These are phyloP conservation scores for Ochropleura leucogaster DNA, from an alignment of 2,888 invertebrate species.

Conservation along the genomic window DNA sequence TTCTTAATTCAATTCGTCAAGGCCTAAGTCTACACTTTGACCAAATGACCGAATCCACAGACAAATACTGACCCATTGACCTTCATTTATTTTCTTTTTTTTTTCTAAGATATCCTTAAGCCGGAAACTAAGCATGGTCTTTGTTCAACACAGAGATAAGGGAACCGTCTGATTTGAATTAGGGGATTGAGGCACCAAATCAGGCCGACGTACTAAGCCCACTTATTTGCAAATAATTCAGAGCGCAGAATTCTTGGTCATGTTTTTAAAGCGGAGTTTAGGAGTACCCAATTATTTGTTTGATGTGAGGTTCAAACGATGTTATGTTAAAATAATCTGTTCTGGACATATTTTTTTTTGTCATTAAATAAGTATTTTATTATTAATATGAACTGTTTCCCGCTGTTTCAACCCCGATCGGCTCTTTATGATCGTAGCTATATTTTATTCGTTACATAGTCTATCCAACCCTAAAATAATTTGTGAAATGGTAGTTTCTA, in stretches of 20 bases:
- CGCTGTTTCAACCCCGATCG: too few relatives aligned
- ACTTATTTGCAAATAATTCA: constrained; percentile 83
- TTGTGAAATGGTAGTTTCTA: too few relatives aligned
- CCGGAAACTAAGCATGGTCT: constrained; percentile 66
- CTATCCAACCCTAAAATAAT: too few relatives aligned
- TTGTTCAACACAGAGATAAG: constrained; percentile 75
- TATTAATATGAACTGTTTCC: too few relatives aligned
- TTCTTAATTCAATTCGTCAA: constrained; percentile 68
- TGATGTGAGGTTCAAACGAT: constrained; percentile 25
- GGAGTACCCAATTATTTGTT: constrained; percentile 66
- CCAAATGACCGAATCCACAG: constrained; percentile 65
- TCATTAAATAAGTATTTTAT: not conserved
- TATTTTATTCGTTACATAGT: too few relatives aligned
- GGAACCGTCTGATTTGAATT: constrained; percentile 79
- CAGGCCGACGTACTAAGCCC: constrained; percentile 70
- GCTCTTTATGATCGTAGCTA: too few relatives aligned
- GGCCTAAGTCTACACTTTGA: constrained; percentile 66
- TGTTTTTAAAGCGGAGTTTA: constrained; percentile 66
- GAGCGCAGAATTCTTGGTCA: constrained; percentile 69
- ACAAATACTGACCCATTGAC: constrained; percentile 69
- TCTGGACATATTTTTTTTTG: constrained; percentile 6
- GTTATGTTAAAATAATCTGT: constrained; percentile 35
- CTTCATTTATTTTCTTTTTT: constrained; percentile 64
- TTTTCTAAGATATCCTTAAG: constrained; percentile 63
- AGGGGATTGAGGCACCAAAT: constrained; percentile 78